These are phyloP conservation scores for Sisor rabdophorus DNA, from an alignment of 2,113 vertebrate genomes.

Conservation along the genomic window DNA sequence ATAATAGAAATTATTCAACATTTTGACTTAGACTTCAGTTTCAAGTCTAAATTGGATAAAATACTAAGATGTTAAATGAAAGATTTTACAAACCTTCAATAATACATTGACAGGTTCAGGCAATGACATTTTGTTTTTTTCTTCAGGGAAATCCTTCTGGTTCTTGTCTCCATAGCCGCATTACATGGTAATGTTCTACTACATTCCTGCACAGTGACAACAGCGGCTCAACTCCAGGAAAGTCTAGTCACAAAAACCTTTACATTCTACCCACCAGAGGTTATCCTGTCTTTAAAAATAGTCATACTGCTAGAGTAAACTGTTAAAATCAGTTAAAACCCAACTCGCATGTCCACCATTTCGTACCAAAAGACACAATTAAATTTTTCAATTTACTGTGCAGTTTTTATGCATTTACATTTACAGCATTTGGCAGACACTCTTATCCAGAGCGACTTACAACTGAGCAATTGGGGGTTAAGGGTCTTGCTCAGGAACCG, in stretches of 20 bases:
- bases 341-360: neutral
- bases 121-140: conserved; percentile 21
- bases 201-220: conserved; percentile 43
- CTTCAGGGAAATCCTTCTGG: conserved; percentile 26
- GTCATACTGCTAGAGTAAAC: neutral
- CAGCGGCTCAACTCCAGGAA: conserved; percentile 31
- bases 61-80: neutral
- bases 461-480: too few relatives aligned
- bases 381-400: too few relatives aligned
- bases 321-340: neutral
- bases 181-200: conserved; percentile 35
- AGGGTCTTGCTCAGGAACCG: too few relatives aligned
- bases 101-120: neutral
- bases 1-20: neutral
- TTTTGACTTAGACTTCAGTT: neutral
- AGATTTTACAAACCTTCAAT: neutral
- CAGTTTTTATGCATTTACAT: too few relatives aligned
- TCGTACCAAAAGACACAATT: neutral
- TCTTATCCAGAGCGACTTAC: too few relatives aligned
- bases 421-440: too few relatives aligned
- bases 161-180: conserved; percentile 10
- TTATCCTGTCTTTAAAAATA: conserved; percentile 9
- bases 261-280: conserved; percentile 33
- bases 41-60: neutral
- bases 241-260: conserved; percentile 40